Conservation (phyloP, 2,888 invertebrate species). For the Rosalia funebris region DNA sequence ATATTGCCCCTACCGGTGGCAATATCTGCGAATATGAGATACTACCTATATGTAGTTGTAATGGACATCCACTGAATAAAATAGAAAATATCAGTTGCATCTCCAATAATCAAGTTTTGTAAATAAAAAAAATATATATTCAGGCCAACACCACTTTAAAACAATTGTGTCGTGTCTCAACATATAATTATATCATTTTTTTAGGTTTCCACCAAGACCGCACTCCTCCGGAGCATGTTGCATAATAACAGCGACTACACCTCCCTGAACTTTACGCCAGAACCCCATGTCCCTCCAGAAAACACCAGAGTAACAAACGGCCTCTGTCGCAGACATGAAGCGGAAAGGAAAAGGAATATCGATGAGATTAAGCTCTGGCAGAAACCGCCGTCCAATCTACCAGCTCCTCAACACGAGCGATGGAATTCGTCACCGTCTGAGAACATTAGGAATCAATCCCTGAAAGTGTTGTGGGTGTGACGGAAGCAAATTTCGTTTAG, state of each 20-base stretch:
- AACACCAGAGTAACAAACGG: conserved; percentile 21
- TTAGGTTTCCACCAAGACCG: conserved; percentile 53
- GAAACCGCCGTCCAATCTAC: conserved; percentile 44
- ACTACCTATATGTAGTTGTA: no score
- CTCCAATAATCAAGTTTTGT: no score
- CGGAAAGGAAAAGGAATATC: conserved; percentile 17
- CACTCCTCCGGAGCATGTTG: conserved; percentile 55
- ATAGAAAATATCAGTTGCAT: no score
- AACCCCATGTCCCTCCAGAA: conserved; percentile 24
- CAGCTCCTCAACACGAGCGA: conserved; percentile 51
- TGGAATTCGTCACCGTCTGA: conserved; percentile 59
- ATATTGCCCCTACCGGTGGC: no score
- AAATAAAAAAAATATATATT: no score
- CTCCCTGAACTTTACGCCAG: conserved; percentile 33
- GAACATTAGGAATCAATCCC: conserved; percentile 42
- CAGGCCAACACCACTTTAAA: no score
- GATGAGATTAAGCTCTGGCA: conserved; percentile 58
- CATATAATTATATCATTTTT: background rate
- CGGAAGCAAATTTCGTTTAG: background rate
- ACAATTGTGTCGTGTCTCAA: no score
- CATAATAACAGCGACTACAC: conserved; percentile 48
- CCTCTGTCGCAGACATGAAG: conserved; percentile 1
- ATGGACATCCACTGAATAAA: no score
- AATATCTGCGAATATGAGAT: no score
- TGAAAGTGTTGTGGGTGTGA: conserved; percentile 59